Evolutionary conservation across 2,888 invertebrate genomes (phyloP).

Genomic region (Rhodophaea formosa): DNA sequence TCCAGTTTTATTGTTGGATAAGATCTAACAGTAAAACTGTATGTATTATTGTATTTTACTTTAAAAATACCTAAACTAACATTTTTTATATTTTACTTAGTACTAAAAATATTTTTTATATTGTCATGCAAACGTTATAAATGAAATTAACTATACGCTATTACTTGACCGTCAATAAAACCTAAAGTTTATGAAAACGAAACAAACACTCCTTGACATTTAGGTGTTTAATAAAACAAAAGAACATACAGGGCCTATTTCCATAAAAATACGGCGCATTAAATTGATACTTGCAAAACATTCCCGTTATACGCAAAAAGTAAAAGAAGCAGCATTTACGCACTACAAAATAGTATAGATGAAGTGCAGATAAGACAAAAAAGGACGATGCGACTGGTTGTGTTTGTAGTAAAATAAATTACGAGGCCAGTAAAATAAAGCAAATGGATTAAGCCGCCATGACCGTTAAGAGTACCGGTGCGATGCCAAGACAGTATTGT

Average conservation of each 20-base stretch:
- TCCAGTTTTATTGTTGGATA: no score
- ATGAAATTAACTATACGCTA: background rate
- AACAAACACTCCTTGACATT: background rate
- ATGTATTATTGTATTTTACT: slow-evolving; percentile 23
- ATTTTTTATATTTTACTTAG: no score
- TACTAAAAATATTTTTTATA: background rate
- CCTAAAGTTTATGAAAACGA: background rate
- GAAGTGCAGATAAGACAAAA: slow-evolving; percentile 35
- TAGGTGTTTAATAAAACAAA: background rate
- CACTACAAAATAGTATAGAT: slow-evolving; percentile 25
- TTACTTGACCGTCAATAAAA: background rate
- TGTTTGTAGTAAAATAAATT: slow-evolving; percentile 48
- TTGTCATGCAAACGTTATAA: background rate
- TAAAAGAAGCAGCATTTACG: slow-evolving; percentile 23
- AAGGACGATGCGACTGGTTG: slow-evolving; percentile 28
- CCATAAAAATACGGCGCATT: slow-evolving; percentile 22
- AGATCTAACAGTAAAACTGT: no score
- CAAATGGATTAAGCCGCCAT: slow-evolving; percentile 39
- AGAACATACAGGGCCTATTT: slow-evolving; percentile 23
- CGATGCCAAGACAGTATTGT: slow-evolving; percentile 36
- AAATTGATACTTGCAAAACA: slow-evolving; percentile 27
- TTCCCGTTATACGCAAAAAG: slow-evolving; percentile 37
- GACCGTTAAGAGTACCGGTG: slow-evolving; percentile 59
- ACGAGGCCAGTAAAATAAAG: slow-evolving; percentile 51
- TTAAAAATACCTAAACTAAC: slow-evolving; percentile 22